phyloP scores from a whole-genome alignment of 92 coral and sea anemone genomes.

The Epizoanthus scotinus region DNA sequence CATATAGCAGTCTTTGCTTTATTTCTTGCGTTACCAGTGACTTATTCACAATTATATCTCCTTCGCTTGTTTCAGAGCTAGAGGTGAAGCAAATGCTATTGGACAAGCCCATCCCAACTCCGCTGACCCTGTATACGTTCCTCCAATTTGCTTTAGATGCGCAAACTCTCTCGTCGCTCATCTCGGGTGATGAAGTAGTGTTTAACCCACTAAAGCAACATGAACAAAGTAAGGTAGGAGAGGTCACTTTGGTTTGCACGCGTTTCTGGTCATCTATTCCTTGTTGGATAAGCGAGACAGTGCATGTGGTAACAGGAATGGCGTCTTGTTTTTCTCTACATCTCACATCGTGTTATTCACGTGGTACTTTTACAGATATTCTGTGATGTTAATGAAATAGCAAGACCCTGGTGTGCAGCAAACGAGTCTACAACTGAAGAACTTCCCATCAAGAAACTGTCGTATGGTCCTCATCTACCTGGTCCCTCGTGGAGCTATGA shows the following conservation, averaged over 20 bases:
- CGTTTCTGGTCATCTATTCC: no score
- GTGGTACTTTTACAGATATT: neutral
- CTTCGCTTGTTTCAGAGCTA: conserved; percentile 16
- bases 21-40: neutral
- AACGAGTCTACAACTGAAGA: conserved; percentile 16
- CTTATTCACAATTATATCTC: neutral
- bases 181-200: conserved; percentile 5
- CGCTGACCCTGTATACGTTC: conserved; percentile 22
- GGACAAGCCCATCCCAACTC: conserved; percentile 27
- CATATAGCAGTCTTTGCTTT: neutral
- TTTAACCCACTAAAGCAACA: conserved; percentile 22
- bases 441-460: neutral
- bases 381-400: neutral
- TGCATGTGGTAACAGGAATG: neutral
- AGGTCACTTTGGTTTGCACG: no score
- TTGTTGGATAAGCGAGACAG: no score
- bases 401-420: neutral
- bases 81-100: conserved; percentile 18
- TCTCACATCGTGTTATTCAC: neutral
- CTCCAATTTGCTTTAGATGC: neutral
- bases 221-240: conserved; percentile 15
- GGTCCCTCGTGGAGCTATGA: neutral
- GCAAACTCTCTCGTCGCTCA: conserved; percentile 1
- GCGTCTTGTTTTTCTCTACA: no score
- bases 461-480: conserved; percentile 22